Percentiles rank a stretch among this genome's conserved stretches.
Evolutionary conservation across 2,797 vertebrate genomes (phyloP).

Genomic region (Acanthiza pusilla): DNA sequence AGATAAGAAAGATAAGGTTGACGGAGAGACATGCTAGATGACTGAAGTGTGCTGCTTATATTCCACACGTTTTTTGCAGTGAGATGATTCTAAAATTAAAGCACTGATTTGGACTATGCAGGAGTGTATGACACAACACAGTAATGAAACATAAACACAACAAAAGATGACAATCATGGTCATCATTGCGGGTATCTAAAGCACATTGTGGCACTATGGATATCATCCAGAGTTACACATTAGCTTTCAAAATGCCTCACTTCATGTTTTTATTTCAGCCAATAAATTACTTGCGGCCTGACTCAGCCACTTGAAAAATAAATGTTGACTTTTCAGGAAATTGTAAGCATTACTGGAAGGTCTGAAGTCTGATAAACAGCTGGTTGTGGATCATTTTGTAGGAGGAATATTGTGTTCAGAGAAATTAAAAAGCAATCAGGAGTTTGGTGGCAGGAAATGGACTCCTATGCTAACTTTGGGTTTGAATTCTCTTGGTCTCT

Average conservation of each 20-base stretch:
- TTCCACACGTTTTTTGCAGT: neutral
- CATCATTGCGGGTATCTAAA: neutral
- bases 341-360: neutral
- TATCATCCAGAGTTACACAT: neutral
- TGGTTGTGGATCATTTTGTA: neutral
- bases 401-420: neutral
- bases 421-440: neutral
- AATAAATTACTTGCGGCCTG: conserved; percentile 4
- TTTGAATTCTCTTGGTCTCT: neutral
- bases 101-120: neutral
- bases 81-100: neutral
- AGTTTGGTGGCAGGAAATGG: neutral
- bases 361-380: neutral
- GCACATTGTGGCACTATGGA: neutral
- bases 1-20: conserved; percentile 51
- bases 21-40: conserved; percentile 8
- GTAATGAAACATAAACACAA: neutral
- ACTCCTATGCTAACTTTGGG: neutral
- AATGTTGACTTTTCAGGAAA: conserved; percentile 35
- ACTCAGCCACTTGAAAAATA: conserved; percentile 23
- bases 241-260: neutral
- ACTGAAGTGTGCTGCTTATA: conserved; percentile 17
- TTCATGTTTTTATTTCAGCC: neutral
- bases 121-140: neutral
- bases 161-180: neutral